Evolutionary conservation across 2,797 vertebrate species (phyloP), one percentile per base, ranked within the genome.

Genomic region (Lithobates pipiens): DNA sequence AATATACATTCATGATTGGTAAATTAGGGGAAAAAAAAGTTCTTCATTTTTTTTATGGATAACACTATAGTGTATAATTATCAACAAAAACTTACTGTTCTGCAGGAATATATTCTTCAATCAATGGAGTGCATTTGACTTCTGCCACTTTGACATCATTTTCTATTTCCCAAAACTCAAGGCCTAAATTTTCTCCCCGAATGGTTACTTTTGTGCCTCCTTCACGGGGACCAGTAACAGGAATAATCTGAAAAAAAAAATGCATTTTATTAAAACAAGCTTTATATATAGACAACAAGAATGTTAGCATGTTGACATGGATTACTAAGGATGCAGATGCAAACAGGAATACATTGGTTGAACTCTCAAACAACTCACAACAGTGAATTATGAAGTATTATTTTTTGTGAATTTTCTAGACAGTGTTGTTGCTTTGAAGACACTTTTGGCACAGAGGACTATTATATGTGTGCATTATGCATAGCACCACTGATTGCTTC

Each of bases 181-280:
- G 92, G 0, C 98, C 98, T 88, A 99, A 92, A 90, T 99, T 99
- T 92, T 99, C 98, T 3, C 98, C 98, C 0, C 95, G 96, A 88
- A 99, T 99, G 9, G 98, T 99, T 89, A 99, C 98, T 29, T 95
- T 95, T 0, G 98, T 99, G 15, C 98, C 98, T 0, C 98, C 98
- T 92, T 99, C 98, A 0, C 98, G 95, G 50, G 98, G 98, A 4
- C 98, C 98, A 0, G 96, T 95, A 63, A 97, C 93, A 0, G 98
- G 98, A 21, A 95, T 97, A 88, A 99, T 97, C 98, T 99, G 93
- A 81, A 89, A 72, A 50, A 39, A 83, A 90, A 29, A 75, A 72
- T 23, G 0, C 6, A 61, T 9, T 42, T 81, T 1, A 67, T 13
- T 27, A 25, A 61, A 61, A 6, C 21, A 61, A 61, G 54, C 5